Evolutionary conservation across 1,140 invertebrate genomes (phyloP).

Genomic region (Phenacoccus solenopsis): DNA sequence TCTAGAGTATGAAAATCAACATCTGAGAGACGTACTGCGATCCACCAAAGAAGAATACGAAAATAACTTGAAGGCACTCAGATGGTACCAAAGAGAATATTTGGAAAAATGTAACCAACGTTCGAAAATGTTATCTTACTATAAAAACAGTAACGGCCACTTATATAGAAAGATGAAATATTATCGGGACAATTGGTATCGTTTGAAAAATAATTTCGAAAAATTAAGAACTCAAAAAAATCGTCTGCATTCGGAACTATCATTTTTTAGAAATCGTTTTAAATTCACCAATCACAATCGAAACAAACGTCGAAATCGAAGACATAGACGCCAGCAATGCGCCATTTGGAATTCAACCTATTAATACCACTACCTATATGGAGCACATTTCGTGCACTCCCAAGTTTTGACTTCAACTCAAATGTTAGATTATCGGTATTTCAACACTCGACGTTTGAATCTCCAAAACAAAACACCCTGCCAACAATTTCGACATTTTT

Average conservation of each 20-base stretch:
- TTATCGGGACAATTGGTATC: slow-evolving; percentile 10
- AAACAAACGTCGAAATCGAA: neutral
- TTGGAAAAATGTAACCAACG: slow-evolving; percentile 12
- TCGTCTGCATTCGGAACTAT: neutral
- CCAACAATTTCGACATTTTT: too few species aligned
- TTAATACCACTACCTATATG: too few species aligned
- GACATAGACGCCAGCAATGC: too few species aligned
- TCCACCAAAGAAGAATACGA: neutral
- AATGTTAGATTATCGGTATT: too few species aligned
- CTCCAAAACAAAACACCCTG: too few species aligned
- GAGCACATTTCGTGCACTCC: too few species aligned
- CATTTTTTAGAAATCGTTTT: neutral
- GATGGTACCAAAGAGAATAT: slow-evolving; percentile 6
- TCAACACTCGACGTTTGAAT: too few species aligned
- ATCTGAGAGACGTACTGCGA: neutral
- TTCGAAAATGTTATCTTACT: slow-evolving; percentile 17
- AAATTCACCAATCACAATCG: neutral
- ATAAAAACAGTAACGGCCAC: neutral
- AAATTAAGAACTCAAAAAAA: neutral
- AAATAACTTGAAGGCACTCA: slow-evolving; percentile 5
- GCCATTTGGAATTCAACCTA: too few species aligned
- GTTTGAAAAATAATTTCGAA: slow-evolving; percentile 10
- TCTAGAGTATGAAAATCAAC: neutral
- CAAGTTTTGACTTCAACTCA: too few species aligned
- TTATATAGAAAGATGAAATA: neutral